Percentiles rank a stretch among this genome's conserved stretches.
Evolutionary conservation across 1,140 invertebrate species (phyloP).

Genomic region (Leptopilina boulardi): DNA sequence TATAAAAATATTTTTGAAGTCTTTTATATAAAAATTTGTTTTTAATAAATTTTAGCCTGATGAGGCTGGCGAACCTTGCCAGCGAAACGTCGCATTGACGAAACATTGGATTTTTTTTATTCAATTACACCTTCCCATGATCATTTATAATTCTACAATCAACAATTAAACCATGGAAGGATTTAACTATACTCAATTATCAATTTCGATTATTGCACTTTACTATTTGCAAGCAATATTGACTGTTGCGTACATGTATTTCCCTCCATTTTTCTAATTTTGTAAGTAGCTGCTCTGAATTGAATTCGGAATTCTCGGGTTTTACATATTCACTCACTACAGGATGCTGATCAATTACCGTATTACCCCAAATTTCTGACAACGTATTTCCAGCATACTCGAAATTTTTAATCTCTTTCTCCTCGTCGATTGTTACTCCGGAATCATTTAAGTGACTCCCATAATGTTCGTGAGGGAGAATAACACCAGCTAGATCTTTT

Average conservation of each 20-base stretch:
- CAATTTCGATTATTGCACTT: slow-evolving; percentile 42
- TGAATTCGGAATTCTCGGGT: slow-evolving; percentile 28
- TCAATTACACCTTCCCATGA: too few relatives aligned
- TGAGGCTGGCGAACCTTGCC: too few relatives aligned
- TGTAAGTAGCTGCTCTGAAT: neutral
- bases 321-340: slow-evolving; percentile 36
- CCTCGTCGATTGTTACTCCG: slow-evolving; percentile 63
- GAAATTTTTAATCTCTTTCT: slow-evolving; percentile 67
- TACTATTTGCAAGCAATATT: slow-evolving; percentile 40
- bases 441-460: slow-evolving; percentile 61
- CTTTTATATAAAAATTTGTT: too few relatives aligned
- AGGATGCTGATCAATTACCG: neutral
- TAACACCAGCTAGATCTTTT: slow-evolving; percentile 56
- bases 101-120: too few relatives aligned
- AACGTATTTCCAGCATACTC: slow-evolving; percentile 59
- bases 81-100: too few relatives aligned
- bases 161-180: too few relatives aligned
- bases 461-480: slow-evolving; percentile 60
- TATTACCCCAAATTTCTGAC: slow-evolving; percentile 55
- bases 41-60: too few relatives aligned
- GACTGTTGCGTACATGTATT: slow-evolving; percentile 37
- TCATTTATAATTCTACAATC: too few relatives aligned
- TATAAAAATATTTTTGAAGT: too few relatives aligned
- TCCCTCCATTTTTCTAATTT: slow-evolving; percentile 23
- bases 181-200: too few relatives aligned